Evolutionary conservation across 2,113 vertebrate species (phyloP).

Genomic region (Dipodomys merriami): DNA sequence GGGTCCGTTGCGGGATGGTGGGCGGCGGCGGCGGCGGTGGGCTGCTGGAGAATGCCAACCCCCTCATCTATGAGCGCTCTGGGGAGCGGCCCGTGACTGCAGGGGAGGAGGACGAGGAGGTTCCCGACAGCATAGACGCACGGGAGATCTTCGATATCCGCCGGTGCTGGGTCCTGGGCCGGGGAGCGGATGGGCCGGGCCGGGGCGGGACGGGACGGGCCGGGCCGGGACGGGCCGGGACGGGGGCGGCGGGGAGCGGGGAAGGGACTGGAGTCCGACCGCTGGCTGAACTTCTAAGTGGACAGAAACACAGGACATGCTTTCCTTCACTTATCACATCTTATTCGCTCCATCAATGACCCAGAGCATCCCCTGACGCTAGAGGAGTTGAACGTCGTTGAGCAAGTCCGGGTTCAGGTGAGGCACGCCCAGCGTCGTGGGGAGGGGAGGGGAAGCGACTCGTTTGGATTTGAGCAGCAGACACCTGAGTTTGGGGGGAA

Average conservation of each 20-base stretch:
- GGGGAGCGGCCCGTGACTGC: constrained; percentile 88
- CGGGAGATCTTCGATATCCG: constrained; percentile 94
- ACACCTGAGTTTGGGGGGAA: neutral
- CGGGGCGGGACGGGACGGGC: too few species aligned
- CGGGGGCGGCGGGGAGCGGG: neutral
- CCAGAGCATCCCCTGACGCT: constrained; percentile 96
- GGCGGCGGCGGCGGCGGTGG: constrained; percentile 73
- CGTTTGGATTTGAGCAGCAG: neutral
- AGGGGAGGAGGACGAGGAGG: constrained; percentile 89
- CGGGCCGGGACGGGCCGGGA: neutral
- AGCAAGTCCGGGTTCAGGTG: constrained; percentile 93
- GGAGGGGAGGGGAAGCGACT: neutral
- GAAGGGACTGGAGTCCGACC: too few species aligned
- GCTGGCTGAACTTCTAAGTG: neutral
- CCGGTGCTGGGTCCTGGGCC: neutral
- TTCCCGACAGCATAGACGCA: constrained; percentile 89
- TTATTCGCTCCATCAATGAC: constrained; percentile 96
- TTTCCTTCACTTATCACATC: constrained; percentile 93
- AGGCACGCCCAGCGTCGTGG: neutral
- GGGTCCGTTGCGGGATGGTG: constrained; percentile 50
- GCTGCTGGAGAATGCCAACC: constrained; percentile 90
- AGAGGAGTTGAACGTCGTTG: constrained; percentile 96
- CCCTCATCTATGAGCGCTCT: constrained; percentile 89
- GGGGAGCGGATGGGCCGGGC: too few species aligned
- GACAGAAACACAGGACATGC: neutral